A percentile compares a stretch with the other conserved stretches of the same genome.
phyloP scores from a whole-genome alignment of 2,797 vertebrate species.

The Synanceia verrucosa region DNA sequence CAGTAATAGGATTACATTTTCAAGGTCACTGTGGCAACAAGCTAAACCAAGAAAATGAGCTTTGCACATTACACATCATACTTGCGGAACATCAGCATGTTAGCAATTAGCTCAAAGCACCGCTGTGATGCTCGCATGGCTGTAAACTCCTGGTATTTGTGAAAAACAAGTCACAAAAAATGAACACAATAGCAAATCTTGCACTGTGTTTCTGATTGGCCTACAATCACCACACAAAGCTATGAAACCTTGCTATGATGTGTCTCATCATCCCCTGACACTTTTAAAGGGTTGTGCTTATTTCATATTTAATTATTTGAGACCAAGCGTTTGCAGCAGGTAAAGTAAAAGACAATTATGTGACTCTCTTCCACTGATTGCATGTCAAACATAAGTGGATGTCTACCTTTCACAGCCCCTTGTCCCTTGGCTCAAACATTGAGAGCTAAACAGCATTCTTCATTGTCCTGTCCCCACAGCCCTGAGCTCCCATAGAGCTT shows the following conservation, averaged over 20 bases:
- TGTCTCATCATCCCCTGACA: neutral
- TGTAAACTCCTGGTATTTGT: neutral
- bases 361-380: slow-evolving; percentile 18
- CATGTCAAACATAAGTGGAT: slow-evolving; percentile 39
- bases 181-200: neutral
- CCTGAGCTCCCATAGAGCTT: slow-evolving; percentile 58
- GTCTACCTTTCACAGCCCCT: slow-evolving; percentile 30
- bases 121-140: neutral
- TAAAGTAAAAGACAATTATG: slow-evolving; percentile 22
- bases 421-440: slow-evolving; percentile 38
- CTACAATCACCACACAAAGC: neutral
- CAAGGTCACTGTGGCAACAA: no score
- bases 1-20: no score
- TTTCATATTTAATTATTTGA: slow-evolving; percentile 16
- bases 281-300: neutral
- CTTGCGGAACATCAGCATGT: no score
- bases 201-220: neutral
- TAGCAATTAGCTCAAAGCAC: neutral
- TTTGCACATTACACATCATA: no score
- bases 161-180: neutral
- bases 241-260: neutral
- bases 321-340: slow-evolving; percentile 3
- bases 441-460: slow-evolving; percentile 55
- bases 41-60: no score
- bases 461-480: slow-evolving; percentile 45